Evolutionary conservation across 64 coral and sea anemone species (phyloP).

Genomic region (Porites australiensis): DNA sequence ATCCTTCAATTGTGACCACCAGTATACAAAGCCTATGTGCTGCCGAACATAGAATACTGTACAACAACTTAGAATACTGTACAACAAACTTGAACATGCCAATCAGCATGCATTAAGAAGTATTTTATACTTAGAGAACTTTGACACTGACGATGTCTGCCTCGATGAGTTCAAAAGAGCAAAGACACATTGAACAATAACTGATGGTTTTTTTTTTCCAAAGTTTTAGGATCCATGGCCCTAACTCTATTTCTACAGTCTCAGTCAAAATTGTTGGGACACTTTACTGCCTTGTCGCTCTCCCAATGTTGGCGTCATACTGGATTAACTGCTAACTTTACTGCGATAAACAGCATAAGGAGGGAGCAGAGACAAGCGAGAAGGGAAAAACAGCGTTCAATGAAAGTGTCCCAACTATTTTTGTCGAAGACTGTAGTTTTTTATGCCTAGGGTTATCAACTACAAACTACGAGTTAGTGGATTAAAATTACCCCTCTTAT

Average conservation of each 20-base stretch:
- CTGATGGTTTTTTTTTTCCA: constrained; percentile 14
- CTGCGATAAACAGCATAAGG: too few species aligned
- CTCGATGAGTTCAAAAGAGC: constrained; percentile 21
- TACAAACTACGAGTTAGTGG: too few species aligned
- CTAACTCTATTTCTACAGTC: neutral
- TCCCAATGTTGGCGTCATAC: too few species aligned
- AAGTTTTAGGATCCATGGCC: constrained; percentile 24
- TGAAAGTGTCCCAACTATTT: too few species aligned
- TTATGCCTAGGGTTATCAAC: too few species aligned
- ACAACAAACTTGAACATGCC: constrained; percentile 11
- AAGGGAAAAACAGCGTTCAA: too few species aligned
- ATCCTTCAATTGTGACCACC: neutral
- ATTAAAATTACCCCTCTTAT: too few species aligned
- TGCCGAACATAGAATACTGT: constrained; percentile 62
- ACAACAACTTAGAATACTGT: constrained; percentile 13
- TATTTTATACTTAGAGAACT: constrained; percentile 32
- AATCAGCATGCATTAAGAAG: constrained; percentile 39
- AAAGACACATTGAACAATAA: constrained; percentile 28
- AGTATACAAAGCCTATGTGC: constrained; percentile 54
- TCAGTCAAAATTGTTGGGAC: too few species aligned
- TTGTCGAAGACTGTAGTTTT: too few species aligned
- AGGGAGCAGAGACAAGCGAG: too few species aligned
- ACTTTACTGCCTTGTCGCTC: neutral
- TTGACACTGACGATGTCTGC: neutral
- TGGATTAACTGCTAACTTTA: too few species aligned